Evolutionary conservation across 2,113 vertebrate genomes (phyloP), one percentile per base, ranked within the genome.

Genomic region (Ailuropoda melanoleuca): DNA sequence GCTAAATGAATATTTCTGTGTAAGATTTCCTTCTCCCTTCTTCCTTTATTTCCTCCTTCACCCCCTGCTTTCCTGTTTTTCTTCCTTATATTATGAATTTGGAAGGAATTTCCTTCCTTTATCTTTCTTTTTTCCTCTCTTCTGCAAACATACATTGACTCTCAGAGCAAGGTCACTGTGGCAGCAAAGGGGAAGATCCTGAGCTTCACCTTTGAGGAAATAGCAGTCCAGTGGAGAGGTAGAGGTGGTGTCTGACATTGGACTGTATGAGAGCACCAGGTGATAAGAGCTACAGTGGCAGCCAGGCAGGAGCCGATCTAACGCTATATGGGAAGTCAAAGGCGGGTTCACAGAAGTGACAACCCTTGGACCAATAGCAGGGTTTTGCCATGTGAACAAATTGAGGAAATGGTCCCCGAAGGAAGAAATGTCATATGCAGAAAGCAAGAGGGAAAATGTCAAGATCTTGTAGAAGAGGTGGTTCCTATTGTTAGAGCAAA

Each of bases 181-280:
- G 21, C 2, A 43, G 23, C 50, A 66, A 23, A 72, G 39, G 55
- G 85, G 29, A 68, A 48, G 4, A 78, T 23, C 2, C 6, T 34
- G 43, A 92, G 7, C 24, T 68, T 94, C 21, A 29, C 11, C 60
- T 1, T 6, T 24, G 21, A 55, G 26, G 18, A 50, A 66, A 17
- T 23, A 1, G 2, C 1, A 29, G 3, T 34, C 39, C 56, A 39
- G 29, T 55, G 58, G 37, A 53, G 37, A 78, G 0, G 0, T 13
- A 26, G 23, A 17, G 24, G n/a, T 18, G 39, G 1, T 0, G 1
- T 17, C 29, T 8, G 15, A 8, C 26, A n/a, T 53, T 24, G 12
- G 68, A 83, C 3, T 68, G 24, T 0, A 4, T 39, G 31, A 46
- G 18, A 24, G 8, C 21, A 31, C 15, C 7, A 10, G n/a, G 34